These are phyloP conservation scores for Erpornis zantholeuca DNA, from an alignment of 2,113 vertebrate species.

Conservation along the genomic window DNA sequence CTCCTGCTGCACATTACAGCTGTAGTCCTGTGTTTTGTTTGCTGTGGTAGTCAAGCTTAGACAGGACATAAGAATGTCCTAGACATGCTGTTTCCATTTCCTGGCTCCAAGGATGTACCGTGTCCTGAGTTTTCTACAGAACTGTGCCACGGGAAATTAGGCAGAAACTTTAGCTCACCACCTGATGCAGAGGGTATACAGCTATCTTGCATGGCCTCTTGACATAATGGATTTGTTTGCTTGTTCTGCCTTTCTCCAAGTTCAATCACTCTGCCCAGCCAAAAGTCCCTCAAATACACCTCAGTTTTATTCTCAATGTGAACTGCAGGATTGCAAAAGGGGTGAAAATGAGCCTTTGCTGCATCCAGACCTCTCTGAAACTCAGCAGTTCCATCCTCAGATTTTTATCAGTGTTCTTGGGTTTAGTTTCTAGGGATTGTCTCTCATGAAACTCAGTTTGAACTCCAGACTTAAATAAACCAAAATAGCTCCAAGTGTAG, in stretches of 20 bases:
- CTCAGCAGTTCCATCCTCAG: not conserved
- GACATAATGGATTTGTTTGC: not conserved
- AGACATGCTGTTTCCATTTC: not conserved
- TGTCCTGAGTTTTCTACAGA: not conserved
- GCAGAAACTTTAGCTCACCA: not conserved
- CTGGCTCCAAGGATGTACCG: fast-evolving
- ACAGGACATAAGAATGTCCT: not conserved
- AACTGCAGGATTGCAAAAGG: not conserved
- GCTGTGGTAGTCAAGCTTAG: not conserved
- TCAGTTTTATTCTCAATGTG: not conserved
- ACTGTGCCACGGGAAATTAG: not conserved
- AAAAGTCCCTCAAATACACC: not conserved
- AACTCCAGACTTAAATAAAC: not conserved
- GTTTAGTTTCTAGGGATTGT: not conserved
- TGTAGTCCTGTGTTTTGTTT: not conserved
- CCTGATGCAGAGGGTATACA: not conserved
- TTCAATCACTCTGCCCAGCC: not conserved
- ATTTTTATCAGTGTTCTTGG: not conserved
- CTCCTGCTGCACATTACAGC: not conserved
- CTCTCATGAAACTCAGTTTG: not conserved
- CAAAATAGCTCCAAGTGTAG: not conserved
- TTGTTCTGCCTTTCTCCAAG: not conserved
- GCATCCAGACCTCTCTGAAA: not conserved
- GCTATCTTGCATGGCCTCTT: not conserved
- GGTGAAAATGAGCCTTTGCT: not conserved